These are phyloP conservation scores for Rapana venosa DNA, from an alignment of 2,888 invertebrate species.

Conservation along the genomic window DNA sequence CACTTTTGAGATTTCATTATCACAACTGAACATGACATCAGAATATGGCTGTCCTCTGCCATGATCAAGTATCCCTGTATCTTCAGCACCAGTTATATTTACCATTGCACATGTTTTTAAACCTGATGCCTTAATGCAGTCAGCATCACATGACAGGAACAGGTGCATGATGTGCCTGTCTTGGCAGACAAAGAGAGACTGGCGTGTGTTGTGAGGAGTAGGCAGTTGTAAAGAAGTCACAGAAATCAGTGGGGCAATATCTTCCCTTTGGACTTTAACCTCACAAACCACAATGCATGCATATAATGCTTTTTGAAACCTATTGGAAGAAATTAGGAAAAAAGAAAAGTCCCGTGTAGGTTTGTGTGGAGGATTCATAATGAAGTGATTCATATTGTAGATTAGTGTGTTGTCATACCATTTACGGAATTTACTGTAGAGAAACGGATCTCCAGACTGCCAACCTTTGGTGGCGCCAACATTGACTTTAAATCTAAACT, in stretches of 20 bases:
- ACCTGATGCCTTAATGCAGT: not conserved
- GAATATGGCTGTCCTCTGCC: not conserved
- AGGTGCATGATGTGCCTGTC: not conserved
- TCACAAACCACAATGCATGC: not conserved
- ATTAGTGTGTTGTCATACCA: no score
- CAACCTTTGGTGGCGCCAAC: not conserved
- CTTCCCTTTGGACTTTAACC: not conserved
- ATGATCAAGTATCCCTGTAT: not conserved
- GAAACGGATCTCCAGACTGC: no score
- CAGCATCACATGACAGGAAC: not conserved
- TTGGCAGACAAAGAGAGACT: not conserved
- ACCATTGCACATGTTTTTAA: not conserved
- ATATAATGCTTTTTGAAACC: not conserved
- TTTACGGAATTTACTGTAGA: no score
- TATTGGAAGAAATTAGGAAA: not conserved
- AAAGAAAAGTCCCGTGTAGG: not conserved
- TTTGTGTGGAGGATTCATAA: not conserved
- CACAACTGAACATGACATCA: not conserved
- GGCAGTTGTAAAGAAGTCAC: not conserved
- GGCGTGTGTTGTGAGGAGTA: not conserved
- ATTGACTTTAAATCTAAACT: not conserved
- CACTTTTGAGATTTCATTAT: not conserved
- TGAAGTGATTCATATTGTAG: no score
- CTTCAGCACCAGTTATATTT: not conserved
- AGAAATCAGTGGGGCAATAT: not conserved